phyloP scores from a whole-genome alignment of 2,797 vertebrate species.

The Hipposideros larvatus region DNA sequence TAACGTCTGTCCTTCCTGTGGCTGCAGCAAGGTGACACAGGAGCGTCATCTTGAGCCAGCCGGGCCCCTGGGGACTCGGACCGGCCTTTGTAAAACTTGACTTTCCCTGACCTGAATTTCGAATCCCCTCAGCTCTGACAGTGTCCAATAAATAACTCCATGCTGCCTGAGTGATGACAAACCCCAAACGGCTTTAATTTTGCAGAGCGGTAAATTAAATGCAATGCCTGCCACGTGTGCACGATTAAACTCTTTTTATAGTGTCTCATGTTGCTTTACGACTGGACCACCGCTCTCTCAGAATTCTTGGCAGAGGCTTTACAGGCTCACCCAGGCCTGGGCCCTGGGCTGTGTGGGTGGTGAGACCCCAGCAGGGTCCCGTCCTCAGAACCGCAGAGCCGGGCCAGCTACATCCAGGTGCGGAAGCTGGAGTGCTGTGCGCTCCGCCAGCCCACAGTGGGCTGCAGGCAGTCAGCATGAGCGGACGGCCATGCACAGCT shows the following conservation, averaged over 20 bases:
- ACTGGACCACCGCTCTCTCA: background rate
- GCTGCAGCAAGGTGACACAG: background rate
- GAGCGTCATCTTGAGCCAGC: background rate
- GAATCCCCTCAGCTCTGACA: conserved; percentile 8
- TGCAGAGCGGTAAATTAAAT: conserved; percentile 51
- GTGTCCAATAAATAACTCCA: conserved; percentile 46
- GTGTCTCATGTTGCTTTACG: background rate
- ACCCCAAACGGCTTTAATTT: conserved; percentile 24
- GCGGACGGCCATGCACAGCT: no score
- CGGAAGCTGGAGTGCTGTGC: background rate
- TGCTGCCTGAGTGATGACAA: background rate
- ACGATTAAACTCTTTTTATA: conserved; percentile 42
- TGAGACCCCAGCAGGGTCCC: rapidly evolving
- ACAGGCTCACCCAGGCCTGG: background rate
- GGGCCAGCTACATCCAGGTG: rapidly evolving
- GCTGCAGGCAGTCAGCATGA: background rate
- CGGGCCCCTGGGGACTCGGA: background rate
- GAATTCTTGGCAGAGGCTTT: background rate
- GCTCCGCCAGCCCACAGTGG: background rate
- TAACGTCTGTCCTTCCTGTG: rapidly evolving
- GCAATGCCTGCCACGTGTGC: background rate
- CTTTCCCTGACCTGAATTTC: conserved; percentile 53
- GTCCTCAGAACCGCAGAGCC: no score
- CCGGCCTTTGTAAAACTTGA: conserved; percentile 6
- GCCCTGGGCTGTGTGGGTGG: background rate